Evolutionary conservation across 2,888 invertebrate species (phyloP).

Genomic region (Melieria picta): DNA sequence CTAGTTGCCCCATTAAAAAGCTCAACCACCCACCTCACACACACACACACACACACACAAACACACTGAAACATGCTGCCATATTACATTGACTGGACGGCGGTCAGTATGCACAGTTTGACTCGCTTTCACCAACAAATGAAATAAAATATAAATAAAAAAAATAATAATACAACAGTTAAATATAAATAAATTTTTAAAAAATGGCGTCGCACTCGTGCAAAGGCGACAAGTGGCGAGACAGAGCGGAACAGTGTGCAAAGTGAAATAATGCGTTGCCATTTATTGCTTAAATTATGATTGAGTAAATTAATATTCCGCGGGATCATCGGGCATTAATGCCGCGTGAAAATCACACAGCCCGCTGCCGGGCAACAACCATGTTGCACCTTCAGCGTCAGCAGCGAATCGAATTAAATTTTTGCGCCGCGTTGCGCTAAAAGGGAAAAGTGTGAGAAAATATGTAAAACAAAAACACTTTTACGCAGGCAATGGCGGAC

Average conservation of each 20-base stretch:
- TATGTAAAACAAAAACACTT: no score
- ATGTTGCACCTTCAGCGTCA: no score
- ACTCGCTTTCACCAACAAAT: no score
- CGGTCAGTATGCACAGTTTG: no score
- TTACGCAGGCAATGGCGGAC: no score
- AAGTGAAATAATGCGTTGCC: constrained; percentile 6
- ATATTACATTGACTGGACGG: no score
- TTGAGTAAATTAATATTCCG: constrained; percentile 30
- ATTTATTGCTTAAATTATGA: constrained; percentile 30
- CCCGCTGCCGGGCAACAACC: not conserved
- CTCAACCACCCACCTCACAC: not conserved
- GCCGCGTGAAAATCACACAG: not conserved
- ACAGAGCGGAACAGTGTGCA: not conserved
- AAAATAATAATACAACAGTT: not conserved
- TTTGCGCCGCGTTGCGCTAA: no score
- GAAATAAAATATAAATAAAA: not conserved
- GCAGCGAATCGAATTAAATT: no score
- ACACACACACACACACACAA: not conserved
- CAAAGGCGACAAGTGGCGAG: not conserved
- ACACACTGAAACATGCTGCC: not conserved
- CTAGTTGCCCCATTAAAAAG: not conserved
- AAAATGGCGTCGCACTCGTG: not conserved
- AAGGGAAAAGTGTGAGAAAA: no score
- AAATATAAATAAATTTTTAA: not conserved
- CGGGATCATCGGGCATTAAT: constrained; percentile 13